Evolutionary conservation across 2,888 invertebrate genomes (phyloP).

Genomic region (Hetaerina titia): DNA sequence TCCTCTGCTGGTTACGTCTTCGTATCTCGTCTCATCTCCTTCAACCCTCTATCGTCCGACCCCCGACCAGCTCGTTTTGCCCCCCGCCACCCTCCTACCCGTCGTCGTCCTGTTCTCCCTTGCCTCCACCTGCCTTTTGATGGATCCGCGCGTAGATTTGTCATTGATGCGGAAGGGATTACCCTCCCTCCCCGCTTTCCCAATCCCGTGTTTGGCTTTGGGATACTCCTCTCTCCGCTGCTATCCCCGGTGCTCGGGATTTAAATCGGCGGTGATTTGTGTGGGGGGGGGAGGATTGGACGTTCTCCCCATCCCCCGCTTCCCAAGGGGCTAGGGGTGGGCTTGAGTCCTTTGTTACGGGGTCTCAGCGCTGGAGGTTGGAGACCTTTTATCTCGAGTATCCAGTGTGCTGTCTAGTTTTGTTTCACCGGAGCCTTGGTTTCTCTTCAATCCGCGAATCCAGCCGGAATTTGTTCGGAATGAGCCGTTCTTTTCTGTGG

Average conservation of each 20-base stretch:
- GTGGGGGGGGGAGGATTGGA: not conserved
- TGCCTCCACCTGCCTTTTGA: not conserved
- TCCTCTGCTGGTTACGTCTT: not conserved
- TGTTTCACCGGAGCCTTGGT: not conserved
- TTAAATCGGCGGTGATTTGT: slow-evolving; percentile 30
- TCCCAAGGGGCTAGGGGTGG: not conserved
- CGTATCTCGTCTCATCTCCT: no score
- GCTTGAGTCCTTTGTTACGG: not conserved
- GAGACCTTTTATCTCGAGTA: not conserved
- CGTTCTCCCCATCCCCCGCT: not conserved
- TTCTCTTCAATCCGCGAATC: not conserved
- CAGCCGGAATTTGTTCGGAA: not conserved
- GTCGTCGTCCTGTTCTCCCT: no score
- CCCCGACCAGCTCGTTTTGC: no score
- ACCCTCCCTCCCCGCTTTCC: not conserved
- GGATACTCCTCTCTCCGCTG: not conserved
- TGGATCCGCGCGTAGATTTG: slow-evolving; percentile 10
- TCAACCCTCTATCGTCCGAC: no score
- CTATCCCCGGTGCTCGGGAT: not conserved
- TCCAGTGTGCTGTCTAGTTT: not conserved
- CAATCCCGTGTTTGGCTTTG: slow-evolving; percentile 3
- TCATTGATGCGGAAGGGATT: slow-evolving; percentile 31
- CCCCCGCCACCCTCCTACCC: no score
- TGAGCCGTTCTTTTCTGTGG: not conserved
- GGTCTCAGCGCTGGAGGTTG: not conserved